A percentile compares a stretch with the other conserved stretches of the same genome.
Evolutionary conservation across 1,140 invertebrate genomes (phyloP).

Genomic region (Caerostris extrusa): DNA sequence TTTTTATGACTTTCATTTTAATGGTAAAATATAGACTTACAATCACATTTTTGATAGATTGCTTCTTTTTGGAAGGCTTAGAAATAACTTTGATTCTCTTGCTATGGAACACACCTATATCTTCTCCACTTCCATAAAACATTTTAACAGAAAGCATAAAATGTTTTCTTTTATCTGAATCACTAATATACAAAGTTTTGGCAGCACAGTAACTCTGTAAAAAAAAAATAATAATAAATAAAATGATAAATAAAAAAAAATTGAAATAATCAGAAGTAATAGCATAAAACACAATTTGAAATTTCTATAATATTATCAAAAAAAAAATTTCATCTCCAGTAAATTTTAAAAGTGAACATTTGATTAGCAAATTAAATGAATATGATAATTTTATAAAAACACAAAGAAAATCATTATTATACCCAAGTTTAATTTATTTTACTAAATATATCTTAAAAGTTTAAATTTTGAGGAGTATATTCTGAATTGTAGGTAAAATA

Average conservation of each 20-base stretch:
- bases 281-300: too few species aligned
- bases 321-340: too few species aligned
- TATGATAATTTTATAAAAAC: too few species aligned
- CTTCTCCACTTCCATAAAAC: conserved; percentile 99
- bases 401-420: too few species aligned
- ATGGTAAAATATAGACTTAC: conserved; percentile 82
- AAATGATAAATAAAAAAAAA: neutral
- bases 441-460: too few species aligned
- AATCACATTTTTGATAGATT: conserved; percentile 98
- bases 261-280: too few species aligned
- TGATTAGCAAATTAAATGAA: too few species aligned
- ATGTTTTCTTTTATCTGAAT: conserved; percentile 99
- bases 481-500: too few species aligned
- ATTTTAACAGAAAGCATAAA: conserved; percentile 99
- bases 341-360: too few species aligned
- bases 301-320: too few species aligned
- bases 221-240: neutral
- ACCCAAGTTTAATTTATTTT: too few species aligned
- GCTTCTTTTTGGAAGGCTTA: conserved; percentile 99
- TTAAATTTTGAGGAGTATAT: too few species aligned
- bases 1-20: neutral
- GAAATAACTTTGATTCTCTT: conserved; percentile 99
- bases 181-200: conserved; percentile 99
- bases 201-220: conserved; percentile 98
- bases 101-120: conserved; percentile 99